A percentile compares a stretch with the other conserved stretches of the same genome.
Evolutionary conservation across 2,888 invertebrate genomes (phyloP).

Genomic region (Dasypolia templi): DNA sequence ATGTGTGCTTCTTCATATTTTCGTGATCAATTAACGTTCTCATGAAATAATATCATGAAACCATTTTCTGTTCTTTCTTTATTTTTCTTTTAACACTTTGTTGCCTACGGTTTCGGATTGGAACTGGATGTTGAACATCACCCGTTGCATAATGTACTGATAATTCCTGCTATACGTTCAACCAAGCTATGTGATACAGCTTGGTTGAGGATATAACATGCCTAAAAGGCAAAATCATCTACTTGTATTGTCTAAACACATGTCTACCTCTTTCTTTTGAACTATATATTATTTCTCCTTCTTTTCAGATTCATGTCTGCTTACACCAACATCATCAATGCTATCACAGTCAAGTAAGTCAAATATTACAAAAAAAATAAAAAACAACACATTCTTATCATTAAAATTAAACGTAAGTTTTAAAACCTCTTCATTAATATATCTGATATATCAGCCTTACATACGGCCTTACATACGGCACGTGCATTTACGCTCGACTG

Average conservation of each 20-base stretch:
- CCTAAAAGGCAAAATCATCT: not conserved
- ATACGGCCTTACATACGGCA: not conserved
- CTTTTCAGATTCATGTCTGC: conserved; percentile 87
- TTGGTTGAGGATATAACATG: not conserved
- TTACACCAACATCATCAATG: conserved; percentile 89
- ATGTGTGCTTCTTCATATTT: not conserved
- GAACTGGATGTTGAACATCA: not conserved
- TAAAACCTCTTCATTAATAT: no score
- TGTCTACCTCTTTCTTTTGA: not conserved
- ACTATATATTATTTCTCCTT: conserved; percentile 52
- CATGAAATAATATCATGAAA: no score
- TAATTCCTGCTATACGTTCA: not conserved
- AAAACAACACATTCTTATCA: no score
- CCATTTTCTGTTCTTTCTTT: not conserved
- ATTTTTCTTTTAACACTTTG: not conserved
- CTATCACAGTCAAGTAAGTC: conserved; percentile 86
- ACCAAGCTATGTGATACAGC: not conserved
- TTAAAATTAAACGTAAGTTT: no score
- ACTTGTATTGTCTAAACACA: not conserved
- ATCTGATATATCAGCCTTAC: not conserved
- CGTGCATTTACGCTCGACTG: not conserved
- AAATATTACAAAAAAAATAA: not conserved
- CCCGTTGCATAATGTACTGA: not conserved
- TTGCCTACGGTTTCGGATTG: not conserved
- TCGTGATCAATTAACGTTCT: not conserved